These are phyloP conservation scores for Holothuria leucospilota DNA, from an alignment of 53 echinoderm and acorn worm genomes.

Conservation along the genomic window DNA sequence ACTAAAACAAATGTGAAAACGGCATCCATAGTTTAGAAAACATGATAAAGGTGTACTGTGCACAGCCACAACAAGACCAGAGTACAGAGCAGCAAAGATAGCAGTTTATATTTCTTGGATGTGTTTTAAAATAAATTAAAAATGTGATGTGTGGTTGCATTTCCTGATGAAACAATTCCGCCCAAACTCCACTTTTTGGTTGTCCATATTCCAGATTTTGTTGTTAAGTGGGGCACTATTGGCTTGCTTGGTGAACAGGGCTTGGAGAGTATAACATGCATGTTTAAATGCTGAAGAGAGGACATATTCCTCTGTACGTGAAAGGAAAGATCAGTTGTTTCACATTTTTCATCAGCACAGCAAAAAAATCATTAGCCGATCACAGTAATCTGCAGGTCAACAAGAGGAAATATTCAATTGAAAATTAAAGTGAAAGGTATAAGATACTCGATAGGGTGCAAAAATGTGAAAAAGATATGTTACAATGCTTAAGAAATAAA, in stretches of 20 bases:
- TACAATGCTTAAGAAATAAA: neutral
- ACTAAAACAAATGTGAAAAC: too few relatives aligned
- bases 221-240: slow-evolving; percentile 10
- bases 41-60: too few relatives aligned
- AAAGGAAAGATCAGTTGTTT: neutral
- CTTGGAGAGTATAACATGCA: slow-evolving; percentile 43
- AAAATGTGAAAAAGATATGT: neutral
- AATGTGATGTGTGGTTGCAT: too few relatives aligned
- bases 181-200: slow-evolving; percentile 32
- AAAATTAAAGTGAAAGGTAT: neutral
- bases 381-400: neutral
- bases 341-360: slow-evolving; percentile 19
- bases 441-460: neutral
- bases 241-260: slow-evolving; percentile 26
- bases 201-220: slow-evolving; percentile 41
- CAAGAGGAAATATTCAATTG: neutral
- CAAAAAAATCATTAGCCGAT: neutral
- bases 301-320: neutral
- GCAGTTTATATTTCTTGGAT: too few relatives aligned
- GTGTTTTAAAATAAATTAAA: too few relatives aligned
- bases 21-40: too few relatives aligned
- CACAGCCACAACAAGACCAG: too few relatives aligned
- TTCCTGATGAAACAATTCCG: slow-evolving; percentile 16
- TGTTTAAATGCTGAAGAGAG: slow-evolving; percentile 22
- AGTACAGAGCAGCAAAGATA: too few relatives aligned